Evolutionary conservation across 2,888 invertebrate genomes (phyloP).

Genomic region (Eurois occulta): DNA sequence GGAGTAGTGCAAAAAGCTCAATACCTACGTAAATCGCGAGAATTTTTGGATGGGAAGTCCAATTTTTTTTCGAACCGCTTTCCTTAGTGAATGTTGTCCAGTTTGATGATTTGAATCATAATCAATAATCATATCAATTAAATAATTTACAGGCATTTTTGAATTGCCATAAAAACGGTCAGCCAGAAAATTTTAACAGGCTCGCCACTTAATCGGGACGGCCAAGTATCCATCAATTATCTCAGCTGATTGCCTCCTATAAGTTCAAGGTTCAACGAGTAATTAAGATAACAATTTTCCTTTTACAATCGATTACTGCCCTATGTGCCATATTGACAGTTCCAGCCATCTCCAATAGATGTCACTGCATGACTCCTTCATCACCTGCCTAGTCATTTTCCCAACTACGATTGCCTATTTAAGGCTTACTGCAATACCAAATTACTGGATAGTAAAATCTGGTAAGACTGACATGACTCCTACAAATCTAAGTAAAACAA

Average conservation of each 20-base stretch:
- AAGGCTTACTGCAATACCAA: background rate
- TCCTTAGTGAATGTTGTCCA: background rate
- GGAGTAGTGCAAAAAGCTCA: background rate
- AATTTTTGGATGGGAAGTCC: background rate
- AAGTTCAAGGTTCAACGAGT: background rate
- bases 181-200: background rate
- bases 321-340: background rate
- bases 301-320: background rate
- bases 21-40: background rate
- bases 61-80: background rate
- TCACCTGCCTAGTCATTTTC: background rate
- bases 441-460: background rate
- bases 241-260: constrained; percentile 1
- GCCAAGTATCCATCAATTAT: background rate
- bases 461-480: background rate
- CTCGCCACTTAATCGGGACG: background rate
- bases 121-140: too few species aligned
- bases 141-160: background rate
- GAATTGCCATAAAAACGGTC: background rate
- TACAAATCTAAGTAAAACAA: background rate
- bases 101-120: background rate
- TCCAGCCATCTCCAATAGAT: background rate
- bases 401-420: background rate
- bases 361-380: background rate
- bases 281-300: background rate